Evolutionary conservation across 2,113 vertebrate species (phyloP).

Genomic region (Gnathonemus longibarbis): DNA sequence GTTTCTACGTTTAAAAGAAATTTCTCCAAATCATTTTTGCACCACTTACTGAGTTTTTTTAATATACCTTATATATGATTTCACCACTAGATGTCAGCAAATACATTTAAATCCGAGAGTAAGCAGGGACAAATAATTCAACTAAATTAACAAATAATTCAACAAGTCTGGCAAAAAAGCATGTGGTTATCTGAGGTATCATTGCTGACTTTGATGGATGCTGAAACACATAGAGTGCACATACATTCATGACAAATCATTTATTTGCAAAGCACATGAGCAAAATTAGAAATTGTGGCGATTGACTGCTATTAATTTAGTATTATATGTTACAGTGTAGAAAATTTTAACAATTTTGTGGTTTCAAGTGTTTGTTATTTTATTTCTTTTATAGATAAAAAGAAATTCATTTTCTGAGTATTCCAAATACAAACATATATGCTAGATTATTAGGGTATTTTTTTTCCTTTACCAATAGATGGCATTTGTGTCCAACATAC

Average conservation of each 20-base stretch:
- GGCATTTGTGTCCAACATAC: conserved; percentile 1
- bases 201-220: background rate
- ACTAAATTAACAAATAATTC: background rate
- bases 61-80: background rate
- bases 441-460: background rate
- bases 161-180: background rate
- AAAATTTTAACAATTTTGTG: background rate
- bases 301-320: background rate
- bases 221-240: background rate
- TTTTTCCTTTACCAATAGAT: conserved; percentile 15
- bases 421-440: background rate
- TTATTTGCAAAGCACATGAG: background rate
- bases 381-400: background rate
- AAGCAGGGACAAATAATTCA: background rate
- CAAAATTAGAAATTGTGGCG: background rate
- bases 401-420: background rate
- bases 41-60: background rate
- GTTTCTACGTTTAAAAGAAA: background rate
- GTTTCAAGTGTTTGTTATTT: background rate
- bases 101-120: background rate
- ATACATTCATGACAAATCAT: background rate
- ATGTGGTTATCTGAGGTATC: background rate
- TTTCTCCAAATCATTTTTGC: background rate
- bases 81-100: conserved; percentile 11
- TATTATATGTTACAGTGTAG: background rate